Base-by-base conservation (phyloP, 2,797 vertebrate species). In the Tenualosa ilisha region DNA sequence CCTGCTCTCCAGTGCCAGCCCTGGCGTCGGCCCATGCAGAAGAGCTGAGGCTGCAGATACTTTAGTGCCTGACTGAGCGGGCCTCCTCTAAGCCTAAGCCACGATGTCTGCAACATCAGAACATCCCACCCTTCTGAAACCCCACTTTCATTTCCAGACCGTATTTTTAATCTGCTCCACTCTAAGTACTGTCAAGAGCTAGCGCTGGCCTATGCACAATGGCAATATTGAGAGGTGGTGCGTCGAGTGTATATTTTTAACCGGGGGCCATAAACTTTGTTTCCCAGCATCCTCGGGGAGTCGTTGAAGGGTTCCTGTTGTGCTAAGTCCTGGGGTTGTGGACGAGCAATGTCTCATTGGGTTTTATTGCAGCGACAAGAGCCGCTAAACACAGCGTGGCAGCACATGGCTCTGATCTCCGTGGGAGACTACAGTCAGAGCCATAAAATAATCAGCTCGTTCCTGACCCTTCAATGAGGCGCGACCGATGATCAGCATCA, bases 381-480 rank as follows among this genome's bases (percentile, higher is more conserved):
- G 13, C 17, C 31, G 20, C 72, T 79, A 46, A 79, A 22, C 72
- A 46, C 15, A 12, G 13, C 5, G 15, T 13, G 2, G 24, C 17
- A 46, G 72, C 72, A 6, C 7, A 22, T 6, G 37, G 17, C 72
- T 79, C 72, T 43, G 72, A 79, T 79, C 72, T 79, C 72, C 9
- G 8, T 79, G 72, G 72, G 72, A 79, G 72, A 17, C 72, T 7
- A 11, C 72, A n/a, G 37, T 22, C 15, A 22, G 40, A 46, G 40
- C 72, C 72, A 46, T 79, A 79, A 79, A 79, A 20, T 43, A 46
- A 79, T 79, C 72, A 79, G 72, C 72, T 43, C 72, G 20, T 22
- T 22, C 7, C 40, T 79, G 72, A 79, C 37, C 72, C 40, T 46
- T 22, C 37, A 79, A 79, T 79, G 72, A 46, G 72, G 37, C 72